Evolutionary conservation across 2,888 invertebrate species (phyloP).

Genomic region (Salpingus planirostris): DNA sequence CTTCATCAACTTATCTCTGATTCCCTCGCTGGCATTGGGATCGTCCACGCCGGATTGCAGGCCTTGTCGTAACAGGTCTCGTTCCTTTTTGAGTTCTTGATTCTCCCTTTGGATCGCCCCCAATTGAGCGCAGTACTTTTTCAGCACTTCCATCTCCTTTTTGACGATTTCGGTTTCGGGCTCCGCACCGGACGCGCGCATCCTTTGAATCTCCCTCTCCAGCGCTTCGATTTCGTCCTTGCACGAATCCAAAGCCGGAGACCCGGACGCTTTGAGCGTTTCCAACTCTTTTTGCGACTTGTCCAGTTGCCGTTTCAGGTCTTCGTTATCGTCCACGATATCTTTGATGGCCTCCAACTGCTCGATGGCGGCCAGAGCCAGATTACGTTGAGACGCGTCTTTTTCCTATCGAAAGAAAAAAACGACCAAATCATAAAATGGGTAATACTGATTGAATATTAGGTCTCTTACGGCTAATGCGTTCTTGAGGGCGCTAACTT

Average conservation of each 20-base stretch:
- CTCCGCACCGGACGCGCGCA: slow-evolving; percentile 26
- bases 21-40: not conserved
- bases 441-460: no score
- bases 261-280: no score
- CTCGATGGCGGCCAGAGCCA: slow-evolving; percentile 26
- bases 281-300: slow-evolving; percentile 26
- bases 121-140: slow-evolving; percentile 33
- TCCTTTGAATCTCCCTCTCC: slow-evolving; percentile 28
- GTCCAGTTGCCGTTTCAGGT: not conserved
- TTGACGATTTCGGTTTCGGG: slow-evolving; percentile 30
- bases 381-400: slow-evolving; percentile 27
- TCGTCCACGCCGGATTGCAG: not conserved
- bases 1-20: slow-evolving; percentile 4
- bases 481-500: no score
- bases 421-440: no score
- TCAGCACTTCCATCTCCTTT: slow-evolving; percentile 32
- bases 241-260: no score
- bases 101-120: slow-evolving; percentile 33
- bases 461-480: no score
- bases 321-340: slow-evolving; percentile 24
- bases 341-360: slow-evolving; percentile 31
- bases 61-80: no score
- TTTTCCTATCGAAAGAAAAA: no score
- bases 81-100: slow-evolving; percentile 23
- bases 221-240: slow-evolving; percentile 26